These are phyloP conservation scores for Hyperoplus immaculatus DNA, from an alignment of 2,797 vertebrate species.

Conservation along the genomic window DNA sequence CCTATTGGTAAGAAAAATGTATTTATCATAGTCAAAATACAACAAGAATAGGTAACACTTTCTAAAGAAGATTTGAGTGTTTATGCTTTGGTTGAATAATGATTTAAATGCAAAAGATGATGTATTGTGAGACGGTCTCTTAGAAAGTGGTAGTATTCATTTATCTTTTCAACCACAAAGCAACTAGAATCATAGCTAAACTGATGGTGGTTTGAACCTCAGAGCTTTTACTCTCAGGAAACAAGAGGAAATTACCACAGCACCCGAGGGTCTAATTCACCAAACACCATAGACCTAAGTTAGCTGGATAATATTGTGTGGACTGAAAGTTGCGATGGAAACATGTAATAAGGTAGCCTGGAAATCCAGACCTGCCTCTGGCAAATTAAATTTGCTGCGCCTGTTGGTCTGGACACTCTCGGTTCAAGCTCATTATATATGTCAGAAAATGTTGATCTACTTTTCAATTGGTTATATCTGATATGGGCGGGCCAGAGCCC, in stretches of 20 bases:
- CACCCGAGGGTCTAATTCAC: slow-evolving; percentile 7
- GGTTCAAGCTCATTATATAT: no score
- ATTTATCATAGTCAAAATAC: not conserved
- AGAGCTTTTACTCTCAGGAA: slow-evolving; percentile 1
- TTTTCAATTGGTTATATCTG: no score
- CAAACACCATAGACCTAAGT: slow-evolving; percentile 7
- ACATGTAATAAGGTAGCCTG: slow-evolving; percentile 16
- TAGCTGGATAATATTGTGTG: slow-evolving; percentile 27
- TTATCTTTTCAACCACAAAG: not conserved
- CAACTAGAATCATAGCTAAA: not conserved
- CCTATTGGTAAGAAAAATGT: not conserved
- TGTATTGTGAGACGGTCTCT: slow-evolving; percentile 12
- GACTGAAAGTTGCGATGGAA: slow-evolving; percentile 14
- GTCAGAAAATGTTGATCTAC: no score
- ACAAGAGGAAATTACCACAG: not conserved
- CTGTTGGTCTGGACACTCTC: no score
- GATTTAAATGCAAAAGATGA: not conserved
- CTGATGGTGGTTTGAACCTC: slow-evolving; percentile 3
- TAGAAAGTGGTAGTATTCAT: not conserved
- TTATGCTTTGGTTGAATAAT: not conserved
- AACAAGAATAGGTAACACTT: not conserved
- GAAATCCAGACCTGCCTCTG: no score
- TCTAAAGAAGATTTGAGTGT: not conserved
- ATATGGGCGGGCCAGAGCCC: no score
- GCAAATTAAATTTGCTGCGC: no score